These are phyloP conservation scores for Cheilosia urbana DNA, from an alignment of 2,888 invertebrate genomes.

Conservation along the genomic window DNA sequence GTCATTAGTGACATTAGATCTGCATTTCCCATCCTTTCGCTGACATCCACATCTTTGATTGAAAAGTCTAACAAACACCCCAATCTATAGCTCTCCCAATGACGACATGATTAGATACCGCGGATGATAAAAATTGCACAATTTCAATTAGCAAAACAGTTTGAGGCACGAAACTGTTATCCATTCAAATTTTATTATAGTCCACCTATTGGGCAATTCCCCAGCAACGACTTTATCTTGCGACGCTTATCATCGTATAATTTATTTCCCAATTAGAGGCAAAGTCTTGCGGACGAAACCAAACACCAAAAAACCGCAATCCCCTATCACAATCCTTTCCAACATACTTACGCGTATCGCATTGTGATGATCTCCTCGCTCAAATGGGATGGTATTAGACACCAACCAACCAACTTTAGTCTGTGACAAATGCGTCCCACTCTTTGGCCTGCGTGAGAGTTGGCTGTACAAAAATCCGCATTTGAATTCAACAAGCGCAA, in stretches of 20 bases:
- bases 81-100: too few relatives aligned
- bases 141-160: too few relatives aligned
- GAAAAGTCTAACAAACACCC: too few relatives aligned
- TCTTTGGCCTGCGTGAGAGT: background rate
- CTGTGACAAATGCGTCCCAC: conserved; percentile 34
- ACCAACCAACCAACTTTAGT: background rate
- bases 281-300: background rate
- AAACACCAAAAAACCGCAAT: background rate
- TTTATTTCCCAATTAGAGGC: conserved; percentile 32
- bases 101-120: too few relatives aligned
- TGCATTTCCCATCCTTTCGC: too few relatives aligned
- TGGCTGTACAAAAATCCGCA: background rate
- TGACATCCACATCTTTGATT: too few relatives aligned
- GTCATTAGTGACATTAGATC: too few relatives aligned
- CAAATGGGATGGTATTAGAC: background rate
- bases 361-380: conserved; percentile 23
- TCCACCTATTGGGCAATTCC: conserved; percentile 3
- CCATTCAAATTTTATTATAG: background rate
- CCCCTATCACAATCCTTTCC: conserved; percentile 19
- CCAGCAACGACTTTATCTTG: background rate
- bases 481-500: conserved; percentile 30
- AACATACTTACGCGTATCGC: conserved; percentile 12
- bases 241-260: conserved; percentile 5
- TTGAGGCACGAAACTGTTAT: conserved; percentile 14
- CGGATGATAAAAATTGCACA: too few relatives aligned